Evolutionary conservation across 2,888 invertebrate genomes (phyloP).

Genomic region (Lydus trimaculatus): DNA sequence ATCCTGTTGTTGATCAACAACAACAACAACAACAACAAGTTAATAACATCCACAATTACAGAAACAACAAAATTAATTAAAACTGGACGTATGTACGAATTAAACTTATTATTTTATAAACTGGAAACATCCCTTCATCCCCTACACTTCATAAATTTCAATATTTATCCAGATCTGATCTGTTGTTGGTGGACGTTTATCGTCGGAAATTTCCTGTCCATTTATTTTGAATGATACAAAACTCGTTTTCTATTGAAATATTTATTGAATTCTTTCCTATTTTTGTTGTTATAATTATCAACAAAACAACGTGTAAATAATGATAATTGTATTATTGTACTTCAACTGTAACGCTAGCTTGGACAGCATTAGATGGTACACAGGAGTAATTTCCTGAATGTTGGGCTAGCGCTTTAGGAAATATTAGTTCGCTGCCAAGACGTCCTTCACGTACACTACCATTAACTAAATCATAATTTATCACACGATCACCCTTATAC

Average conservation of each 20-base stretch:
- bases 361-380: constrained; percentile 78
- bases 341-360: constrained; percentile 69
- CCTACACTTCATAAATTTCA: background rate
- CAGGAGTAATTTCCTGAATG: constrained; percentile 84
- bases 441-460: constrained; percentile 63
- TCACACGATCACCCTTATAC: constrained; percentile 86
- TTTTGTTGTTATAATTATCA: background rate
- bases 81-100: no score
- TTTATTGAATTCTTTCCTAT: background rate
- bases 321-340: background rate
- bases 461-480: constrained; percentile 79
- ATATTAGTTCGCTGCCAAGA: constrained; percentile 62
- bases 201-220: constrained; percentile 3
- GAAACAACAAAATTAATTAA: background rate
- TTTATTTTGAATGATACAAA: background rate
- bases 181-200: background rate
- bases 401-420: constrained; percentile 63
- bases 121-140: background rate
- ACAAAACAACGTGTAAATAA: background rate
- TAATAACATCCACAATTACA: background rate
- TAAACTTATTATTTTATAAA: background rate
- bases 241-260: background rate
- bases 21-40: no score
- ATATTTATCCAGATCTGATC: background rate
- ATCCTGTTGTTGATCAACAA: background rate